Base-by-base conservation (phyloP, 2,888 invertebrate genomes). In the Idaea biselata region DNA sequence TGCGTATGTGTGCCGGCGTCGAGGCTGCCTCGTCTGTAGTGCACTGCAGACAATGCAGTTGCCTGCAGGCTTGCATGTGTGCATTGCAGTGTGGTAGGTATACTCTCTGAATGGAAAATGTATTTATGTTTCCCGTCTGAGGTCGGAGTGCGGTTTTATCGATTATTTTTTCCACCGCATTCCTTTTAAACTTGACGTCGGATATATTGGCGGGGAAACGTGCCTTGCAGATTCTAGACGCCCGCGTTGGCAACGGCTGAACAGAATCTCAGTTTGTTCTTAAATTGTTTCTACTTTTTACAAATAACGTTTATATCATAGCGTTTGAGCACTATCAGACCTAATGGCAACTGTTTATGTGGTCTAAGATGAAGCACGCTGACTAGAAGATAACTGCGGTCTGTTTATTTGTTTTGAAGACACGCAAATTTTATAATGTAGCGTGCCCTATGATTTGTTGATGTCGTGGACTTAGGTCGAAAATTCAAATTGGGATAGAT, bases 51-150 rank as follows among this genome's bases (percentile, higher is more conserved):
- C 72, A 77, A 73, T 81, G 83, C 83, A 79, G 74, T 76, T 67
- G 68, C 68, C 70, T 80, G 81, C 78, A 77, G 57, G 70, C 58
- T 58, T 71, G 78, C 80, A 75, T 79, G 83, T 68, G 80, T 76
- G 78, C 75, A 64, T 65, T 60, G 68, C 68, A 72, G 67, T 76
- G 74, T 73, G 16, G 58, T 76, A 18, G 74, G 74, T 84, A 79
- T 81, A 81, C 78, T 78, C 83, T 79, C 78, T 89, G 89, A 89
- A 89, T 89, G 89, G 80, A 79, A 77, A 76, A 74, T 76, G 78
- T 79, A 76, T 81, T 80, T 74, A 72, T 79, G 78, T 83, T 73
- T 33, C 71, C 73, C 76, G 82, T 77, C 79, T 78, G 83, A 79
- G 82, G 78, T 78, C 74, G 75, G 71, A 71, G 77, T 73, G 76